Conservation (phyloP, 2,888 invertebrate species). For the Lymantria monacha region DNA sequence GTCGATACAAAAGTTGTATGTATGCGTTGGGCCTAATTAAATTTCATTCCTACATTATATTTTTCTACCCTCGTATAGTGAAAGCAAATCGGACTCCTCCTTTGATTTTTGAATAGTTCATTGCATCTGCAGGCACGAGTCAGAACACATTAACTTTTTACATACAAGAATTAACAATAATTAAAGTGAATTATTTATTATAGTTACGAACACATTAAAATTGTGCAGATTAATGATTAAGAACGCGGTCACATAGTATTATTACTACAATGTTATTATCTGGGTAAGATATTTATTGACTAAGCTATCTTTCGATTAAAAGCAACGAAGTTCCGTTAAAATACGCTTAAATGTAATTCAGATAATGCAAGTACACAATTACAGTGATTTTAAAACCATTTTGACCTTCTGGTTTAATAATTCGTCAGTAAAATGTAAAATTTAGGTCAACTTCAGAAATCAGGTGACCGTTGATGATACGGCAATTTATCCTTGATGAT, state of each 20-base stretch:
- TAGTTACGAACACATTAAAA: conserved; percentile 12
- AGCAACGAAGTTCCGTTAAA: too few species aligned
- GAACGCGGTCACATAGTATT: conserved; percentile 21
- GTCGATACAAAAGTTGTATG: too few species aligned
- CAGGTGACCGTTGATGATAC: too few species aligned
- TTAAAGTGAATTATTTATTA: conserved; percentile 42
- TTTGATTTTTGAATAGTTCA: conserved; percentile 47
- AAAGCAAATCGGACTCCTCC: neutral
- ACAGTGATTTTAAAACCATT: too few species aligned
- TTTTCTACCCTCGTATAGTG: neutral
- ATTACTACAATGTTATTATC: conserved; percentile 56
- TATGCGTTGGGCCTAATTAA: too few species aligned
- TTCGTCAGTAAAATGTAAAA: too few species aligned
- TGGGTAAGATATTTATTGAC: conserved; percentile 50
- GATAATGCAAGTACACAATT: too few species aligned
- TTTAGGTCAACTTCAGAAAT: too few species aligned
- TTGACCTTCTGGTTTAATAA: too few species aligned
- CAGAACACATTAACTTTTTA: conserved; percentile 37
- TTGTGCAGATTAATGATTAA: conserved; percentile 46
- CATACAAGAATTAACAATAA: conserved; percentile 16
- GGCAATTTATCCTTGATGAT: too few species aligned
- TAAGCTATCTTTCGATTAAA: too few species aligned
- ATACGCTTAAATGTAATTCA: too few species aligned
- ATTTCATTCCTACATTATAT: neutral
- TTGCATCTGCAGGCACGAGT: conserved; percentile 61